Percentiles rank a stretch among this genome's conserved stretches.
These are phyloP conservation scores for Abramis brama DNA, from an alignment of 2,113 vertebrate genomes.

Conservation along the genomic window DNA sequence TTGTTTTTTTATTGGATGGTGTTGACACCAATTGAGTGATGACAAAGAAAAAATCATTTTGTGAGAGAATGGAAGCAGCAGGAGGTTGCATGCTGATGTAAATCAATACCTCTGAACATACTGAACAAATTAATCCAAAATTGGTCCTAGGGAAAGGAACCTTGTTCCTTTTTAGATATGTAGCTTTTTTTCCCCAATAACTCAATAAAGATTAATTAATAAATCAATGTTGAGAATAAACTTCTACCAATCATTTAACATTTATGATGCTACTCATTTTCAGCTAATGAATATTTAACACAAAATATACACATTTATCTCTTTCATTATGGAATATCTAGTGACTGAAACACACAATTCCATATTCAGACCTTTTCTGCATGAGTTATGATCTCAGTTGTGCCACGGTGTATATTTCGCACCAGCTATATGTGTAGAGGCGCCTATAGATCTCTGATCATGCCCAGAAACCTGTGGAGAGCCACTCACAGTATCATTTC, in stretches of 20 bases:
- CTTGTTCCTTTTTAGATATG: neutral
- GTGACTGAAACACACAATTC: constrained; percentile 26
- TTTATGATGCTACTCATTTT: neutral
- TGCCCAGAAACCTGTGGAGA: constrained; percentile 51
- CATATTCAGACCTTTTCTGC: constrained; percentile 23
- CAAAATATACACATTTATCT: neutral
- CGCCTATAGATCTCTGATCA: constrained; percentile 30
- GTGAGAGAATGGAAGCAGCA: neutral
- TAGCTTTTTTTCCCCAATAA: neutral
- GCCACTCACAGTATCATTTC: constrained; percentile 37
- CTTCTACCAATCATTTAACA: neutral
- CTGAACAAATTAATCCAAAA: neutral
- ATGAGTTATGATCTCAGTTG: constrained; percentile 42
- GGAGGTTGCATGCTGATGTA: neutral
- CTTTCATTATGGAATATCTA: constrained; percentile 13
- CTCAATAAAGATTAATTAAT: neutral
- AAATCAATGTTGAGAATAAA: neutral
- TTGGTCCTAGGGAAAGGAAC: neutral
- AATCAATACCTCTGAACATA: neutral
- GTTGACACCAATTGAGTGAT: constrained; percentile 8
- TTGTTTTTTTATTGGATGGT: neutral
- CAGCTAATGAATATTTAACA: neutral
- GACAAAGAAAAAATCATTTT: neutral
- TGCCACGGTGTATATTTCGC: constrained; percentile 36
- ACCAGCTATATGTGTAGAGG: constrained; percentile 40